Percentiles rank a stretch among this genome's conserved stretches.
phyloP scores from a whole-genome alignment of 2,797 vertebrate genomes.

The Vultur gryphus region DNA sequence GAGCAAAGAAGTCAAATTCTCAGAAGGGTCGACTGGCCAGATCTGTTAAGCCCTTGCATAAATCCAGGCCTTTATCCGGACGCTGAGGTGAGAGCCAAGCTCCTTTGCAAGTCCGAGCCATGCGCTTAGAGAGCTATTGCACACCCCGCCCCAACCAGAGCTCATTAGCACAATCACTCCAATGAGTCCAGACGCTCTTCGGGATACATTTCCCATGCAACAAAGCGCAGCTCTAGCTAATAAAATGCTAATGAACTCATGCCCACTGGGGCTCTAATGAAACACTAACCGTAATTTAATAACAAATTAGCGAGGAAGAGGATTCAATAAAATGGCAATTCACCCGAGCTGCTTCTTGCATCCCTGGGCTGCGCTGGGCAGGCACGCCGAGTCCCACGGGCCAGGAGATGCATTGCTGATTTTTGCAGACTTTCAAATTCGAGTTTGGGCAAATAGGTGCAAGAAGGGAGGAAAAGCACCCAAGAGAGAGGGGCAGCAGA shows the following conservation, averaged over 20 bases:
- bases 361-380: accelerated
- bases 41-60: not conserved
- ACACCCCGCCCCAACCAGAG: not conserved
- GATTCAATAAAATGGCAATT: not conserved
- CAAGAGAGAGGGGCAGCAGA: not conserved
- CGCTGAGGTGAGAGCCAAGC: accelerated
- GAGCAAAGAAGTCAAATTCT: not conserved
- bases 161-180: not conserved
- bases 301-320: not conserved
- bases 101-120: not conserved
- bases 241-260: not conserved
- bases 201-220: not conserved
- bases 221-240: not conserved
- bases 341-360: accelerated
- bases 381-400: accelerated
- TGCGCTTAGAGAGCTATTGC: not conserved
- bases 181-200: accelerated
- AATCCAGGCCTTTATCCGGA: not conserved
- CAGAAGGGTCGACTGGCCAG: not conserved
- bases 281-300: not conserved
- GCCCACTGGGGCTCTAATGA: not conserved
- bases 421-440: not conserved
- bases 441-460: not conserved
- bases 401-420: not conserved
- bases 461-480: not conserved